A percentile compares a stretch with the other conserved stretches of the same genome.
Evolutionary conservation across 2,113 vertebrate species (phyloP).

Genomic region (Bathybates hornii): DNA sequence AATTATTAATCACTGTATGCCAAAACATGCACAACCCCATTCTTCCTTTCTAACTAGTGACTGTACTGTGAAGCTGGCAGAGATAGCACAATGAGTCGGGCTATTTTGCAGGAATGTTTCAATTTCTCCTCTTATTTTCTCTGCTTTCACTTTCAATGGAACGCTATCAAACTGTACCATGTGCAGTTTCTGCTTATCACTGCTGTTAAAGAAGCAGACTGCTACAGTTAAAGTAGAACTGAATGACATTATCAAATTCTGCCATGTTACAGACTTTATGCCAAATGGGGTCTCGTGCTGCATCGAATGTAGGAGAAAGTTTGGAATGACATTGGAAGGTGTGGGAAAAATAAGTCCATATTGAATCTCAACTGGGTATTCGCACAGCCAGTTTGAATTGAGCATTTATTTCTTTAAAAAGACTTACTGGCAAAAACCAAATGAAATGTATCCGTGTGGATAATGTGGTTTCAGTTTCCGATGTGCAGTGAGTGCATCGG

Average conservation of each 20-base stretch:
- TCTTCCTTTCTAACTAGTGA: neutral
- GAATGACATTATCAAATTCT: neutral
- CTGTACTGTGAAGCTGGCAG: neutral
- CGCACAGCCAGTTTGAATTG: neutral
- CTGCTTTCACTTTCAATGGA: constrained; percentile 2
- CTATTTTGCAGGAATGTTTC: constrained; percentile 3
- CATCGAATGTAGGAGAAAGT: neutral
- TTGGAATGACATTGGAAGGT: neutral
- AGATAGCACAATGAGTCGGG: neutral
- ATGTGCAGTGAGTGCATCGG: neutral
- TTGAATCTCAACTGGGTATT: neutral
- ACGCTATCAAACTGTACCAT: constrained; percentile 8
- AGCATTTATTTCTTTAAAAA: neutral
- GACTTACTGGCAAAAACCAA: neutral
- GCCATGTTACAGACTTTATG: neutral
- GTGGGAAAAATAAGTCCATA: neutral
- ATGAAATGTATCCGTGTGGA: neutral
- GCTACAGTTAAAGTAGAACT: neutral
- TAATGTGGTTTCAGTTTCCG: neutral
- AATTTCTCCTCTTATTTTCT: constrained; percentile 4
- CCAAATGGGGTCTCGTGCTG: neutral
- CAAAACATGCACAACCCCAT: neutral
- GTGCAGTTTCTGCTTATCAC: constrained; percentile 15
- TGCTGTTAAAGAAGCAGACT: constrained; percentile 21
- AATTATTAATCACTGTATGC: neutral